A percentile compares a stretch with the other conserved stretches of the same genome.
Evolutionary conservation across 2,797 vertebrate species (phyloP).

Genomic region (Ciconia nigra): DNA sequence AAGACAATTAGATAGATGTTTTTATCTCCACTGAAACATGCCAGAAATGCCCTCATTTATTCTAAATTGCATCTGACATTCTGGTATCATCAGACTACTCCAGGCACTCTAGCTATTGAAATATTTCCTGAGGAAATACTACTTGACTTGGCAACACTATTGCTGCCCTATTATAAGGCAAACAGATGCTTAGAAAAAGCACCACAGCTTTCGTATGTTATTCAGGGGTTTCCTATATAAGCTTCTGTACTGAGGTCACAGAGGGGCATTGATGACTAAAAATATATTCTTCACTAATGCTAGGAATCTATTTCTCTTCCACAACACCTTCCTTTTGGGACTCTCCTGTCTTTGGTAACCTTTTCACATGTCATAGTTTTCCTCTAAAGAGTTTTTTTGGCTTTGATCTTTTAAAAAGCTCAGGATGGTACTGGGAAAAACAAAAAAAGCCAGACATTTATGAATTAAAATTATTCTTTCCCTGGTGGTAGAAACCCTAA

Average conservation of each 20-base stretch:
- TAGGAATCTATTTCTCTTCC: not conserved
- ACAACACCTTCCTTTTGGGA: not conserved
- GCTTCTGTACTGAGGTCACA: not conserved
- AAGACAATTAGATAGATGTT: not conserved
- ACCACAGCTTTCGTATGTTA: fast-evolving
- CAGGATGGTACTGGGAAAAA: not conserved
- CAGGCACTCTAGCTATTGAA: not conserved
- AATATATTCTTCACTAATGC: not conserved
- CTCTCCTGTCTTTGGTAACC: not conserved
- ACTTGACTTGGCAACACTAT: not conserved
- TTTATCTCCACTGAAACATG: not conserved
- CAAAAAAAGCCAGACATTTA: not conserved
- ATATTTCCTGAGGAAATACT: not conserved
- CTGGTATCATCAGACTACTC: not conserved
- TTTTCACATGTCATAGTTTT: not conserved
- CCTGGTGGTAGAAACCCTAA: not conserved
- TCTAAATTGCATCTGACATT: not conserved
- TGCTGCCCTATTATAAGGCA: not conserved
- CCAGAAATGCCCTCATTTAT: not conserved
- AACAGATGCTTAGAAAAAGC: not conserved
- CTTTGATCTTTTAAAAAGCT: not conserved
- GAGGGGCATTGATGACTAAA: not conserved
- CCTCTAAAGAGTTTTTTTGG: not conserved
- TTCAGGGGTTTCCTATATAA: not conserved
- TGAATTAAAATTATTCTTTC: not conserved